Evolutionary conservation across 2,797 vertebrate genomes (phyloP).

Genomic region (Phalloptychus januarius): DNA sequence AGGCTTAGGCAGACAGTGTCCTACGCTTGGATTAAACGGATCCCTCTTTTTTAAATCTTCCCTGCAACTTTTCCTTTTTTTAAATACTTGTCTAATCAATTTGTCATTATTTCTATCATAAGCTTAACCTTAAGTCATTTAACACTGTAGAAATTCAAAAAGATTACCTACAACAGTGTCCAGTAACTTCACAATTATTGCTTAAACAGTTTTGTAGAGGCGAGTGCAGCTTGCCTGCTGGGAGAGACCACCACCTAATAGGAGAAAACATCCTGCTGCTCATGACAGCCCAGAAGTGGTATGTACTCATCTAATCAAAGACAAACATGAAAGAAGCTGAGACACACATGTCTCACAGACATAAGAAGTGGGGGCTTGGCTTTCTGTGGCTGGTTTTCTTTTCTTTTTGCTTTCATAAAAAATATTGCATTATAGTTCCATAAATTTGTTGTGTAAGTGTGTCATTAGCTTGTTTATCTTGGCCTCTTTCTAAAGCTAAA

Average conservation of each 20-base stretch:
- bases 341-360: slow-evolving; percentile 30
- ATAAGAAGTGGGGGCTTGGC: slow-evolving; percentile 58
- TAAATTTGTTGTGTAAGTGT: neutral
- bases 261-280: slow-evolving; percentile 22
- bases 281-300: slow-evolving; percentile 37
- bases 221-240: neutral
- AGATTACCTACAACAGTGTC: neutral
- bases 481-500: neutral
- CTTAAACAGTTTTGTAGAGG: neutral
- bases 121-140: slow-evolving; percentile 9
- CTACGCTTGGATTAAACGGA: slow-evolving; percentile 27
- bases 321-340: slow-evolving; percentile 25
- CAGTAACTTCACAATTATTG: neutral
- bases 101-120: neutral
- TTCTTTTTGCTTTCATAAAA: slow-evolving; percentile 6
- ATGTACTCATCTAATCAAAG: slow-evolving; percentile 16
- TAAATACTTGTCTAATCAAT: slow-evolving; percentile 22
- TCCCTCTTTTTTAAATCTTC: slow-evolving; percentile 36
- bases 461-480: neutral
- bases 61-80: slow-evolving; percentile 40
- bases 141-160: neutral
- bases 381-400: slow-evolving; percentile 28
- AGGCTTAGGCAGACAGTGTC: slow-evolving; percentile 33
- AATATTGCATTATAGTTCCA: neutral
- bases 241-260: slow-evolving; percentile 2